These are phyloP conservation scores for Calliopum simillimum DNA, from an alignment of 2,888 invertebrate genomes.

Conservation along the genomic window DNA sequence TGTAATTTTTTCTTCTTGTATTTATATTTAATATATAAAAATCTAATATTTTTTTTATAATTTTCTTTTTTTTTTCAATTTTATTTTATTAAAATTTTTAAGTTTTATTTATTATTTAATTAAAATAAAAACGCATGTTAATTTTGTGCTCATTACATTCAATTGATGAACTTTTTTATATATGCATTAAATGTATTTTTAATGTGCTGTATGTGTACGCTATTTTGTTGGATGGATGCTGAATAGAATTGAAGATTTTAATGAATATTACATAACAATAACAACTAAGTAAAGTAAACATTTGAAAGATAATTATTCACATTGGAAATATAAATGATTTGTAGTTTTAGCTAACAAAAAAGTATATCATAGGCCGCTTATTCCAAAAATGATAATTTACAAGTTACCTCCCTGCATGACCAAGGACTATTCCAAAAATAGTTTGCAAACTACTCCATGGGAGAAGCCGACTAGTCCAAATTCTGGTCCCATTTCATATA, in stretches of 20 bases:
- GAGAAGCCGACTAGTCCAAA: too few species aligned
- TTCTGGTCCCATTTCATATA: too few species aligned
- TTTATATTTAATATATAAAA: too few species aligned
- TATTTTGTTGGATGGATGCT: constrained; percentile 24
- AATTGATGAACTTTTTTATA: background rate
- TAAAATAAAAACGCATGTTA: background rate
- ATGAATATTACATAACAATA: background rate
- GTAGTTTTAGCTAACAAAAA: too few species aligned
- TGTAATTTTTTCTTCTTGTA: too few species aligned
- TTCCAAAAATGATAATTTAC: too few species aligned
- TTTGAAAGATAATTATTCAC: too few species aligned
- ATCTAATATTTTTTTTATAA: background rate
- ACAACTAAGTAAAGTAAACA: background rate
- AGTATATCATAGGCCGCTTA: too few species aligned
- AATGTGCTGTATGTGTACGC: constrained; percentile 1
- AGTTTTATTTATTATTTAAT: background rate
- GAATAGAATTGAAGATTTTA: background rate
- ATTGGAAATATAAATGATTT: too few species aligned
- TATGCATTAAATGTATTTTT: background rate
- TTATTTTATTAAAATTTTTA: constrained; percentile 1
- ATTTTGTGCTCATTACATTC: background rate
- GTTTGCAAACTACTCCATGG: too few species aligned
- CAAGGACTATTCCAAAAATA: too few species aligned
- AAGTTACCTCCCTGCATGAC: too few species aligned
- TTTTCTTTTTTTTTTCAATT: background rate